Evolutionary conservation across 2,888 invertebrate species (phyloP).

Genomic region (Frankliniella intonsa): DNA sequence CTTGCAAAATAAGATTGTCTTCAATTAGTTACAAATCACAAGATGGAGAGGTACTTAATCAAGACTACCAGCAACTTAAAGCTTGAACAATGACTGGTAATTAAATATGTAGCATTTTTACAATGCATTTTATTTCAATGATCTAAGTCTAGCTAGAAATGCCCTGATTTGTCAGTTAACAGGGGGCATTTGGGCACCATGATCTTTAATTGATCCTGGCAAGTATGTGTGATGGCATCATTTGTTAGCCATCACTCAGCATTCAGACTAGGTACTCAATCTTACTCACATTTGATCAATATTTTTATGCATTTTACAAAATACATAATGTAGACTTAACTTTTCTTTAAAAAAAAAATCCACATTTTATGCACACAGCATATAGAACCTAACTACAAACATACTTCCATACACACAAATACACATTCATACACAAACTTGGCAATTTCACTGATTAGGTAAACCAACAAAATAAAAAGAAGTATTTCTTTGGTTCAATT

Average conservation of each 20-base stretch:
- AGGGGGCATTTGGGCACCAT: neutral
- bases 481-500: constrained; percentile 21
- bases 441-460: neutral
- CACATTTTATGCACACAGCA: neutral
- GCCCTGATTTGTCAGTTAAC: neutral
- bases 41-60: neutral
- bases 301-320: neutral
- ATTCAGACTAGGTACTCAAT: constrained; percentile 25
- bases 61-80: neutral
- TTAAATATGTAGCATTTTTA: neutral
- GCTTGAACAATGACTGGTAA: constrained; percentile 4
- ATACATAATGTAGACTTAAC: neutral
- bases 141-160: constrained; percentile 20
- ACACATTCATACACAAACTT: neutral
- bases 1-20: constrained; percentile 4
- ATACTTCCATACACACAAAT: neutral
- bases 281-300: constrained; percentile 20
- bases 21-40: neutral
- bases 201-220: neutral
- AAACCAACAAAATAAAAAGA: constrained; percentile 15
- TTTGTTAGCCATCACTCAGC: neutral
- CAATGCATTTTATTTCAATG: neutral
- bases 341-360: neutral
- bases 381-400: neutral
- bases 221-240: neutral